Percentiles rank a stretch among this genome's conserved stretches.
phyloP scores from a whole-genome alignment of 92 coral and sea anemone genomes.

The Porites lobata region DNA sequence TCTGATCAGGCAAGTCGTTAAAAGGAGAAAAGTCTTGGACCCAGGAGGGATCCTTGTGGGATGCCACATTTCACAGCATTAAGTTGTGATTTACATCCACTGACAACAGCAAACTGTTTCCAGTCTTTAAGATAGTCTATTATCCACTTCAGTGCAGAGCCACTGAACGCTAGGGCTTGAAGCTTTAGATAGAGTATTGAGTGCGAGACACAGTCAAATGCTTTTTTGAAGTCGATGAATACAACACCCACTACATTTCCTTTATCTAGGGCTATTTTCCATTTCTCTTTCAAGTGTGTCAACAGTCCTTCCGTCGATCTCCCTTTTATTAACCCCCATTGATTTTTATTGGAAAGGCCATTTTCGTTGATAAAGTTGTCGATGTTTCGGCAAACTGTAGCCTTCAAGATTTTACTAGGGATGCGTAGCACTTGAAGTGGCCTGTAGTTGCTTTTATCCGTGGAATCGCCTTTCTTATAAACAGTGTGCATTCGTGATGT shows the following conservation, averaged over 20 bases:
- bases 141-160: neutral
- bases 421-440: neutral
- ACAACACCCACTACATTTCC: slow-evolving; percentile 6
- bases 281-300: no score
- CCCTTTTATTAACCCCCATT: slow-evolving; percentile 58
- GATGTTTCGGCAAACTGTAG: slow-evolving; percentile 23
- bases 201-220: slow-evolving; percentile 49
- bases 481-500: slow-evolving; percentile 39
- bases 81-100: no score
- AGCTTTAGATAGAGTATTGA: slow-evolving; percentile 42
- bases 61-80: no score
- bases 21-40: no score
- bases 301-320: slow-evolving; percentile 3
- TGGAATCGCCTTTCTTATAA: slow-evolving; percentile 49
- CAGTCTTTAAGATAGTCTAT: no score
- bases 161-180: slow-evolving; percentile 27
- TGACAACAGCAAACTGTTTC: no score
- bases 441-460: slow-evolving; percentile 49
- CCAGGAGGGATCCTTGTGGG: no score
- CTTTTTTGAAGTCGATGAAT: slow-evolving; percentile 28
- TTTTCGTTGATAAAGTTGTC: slow-evolving; percentile 32
- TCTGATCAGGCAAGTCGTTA: no score
- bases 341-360: slow-evolving; percentile 35
- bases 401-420: slow-evolving; percentile 53
- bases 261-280: no score